Evolutionary conservation across 1,140 invertebrate genomes (phyloP).

Genomic region (Coelopa frigida): DNA sequence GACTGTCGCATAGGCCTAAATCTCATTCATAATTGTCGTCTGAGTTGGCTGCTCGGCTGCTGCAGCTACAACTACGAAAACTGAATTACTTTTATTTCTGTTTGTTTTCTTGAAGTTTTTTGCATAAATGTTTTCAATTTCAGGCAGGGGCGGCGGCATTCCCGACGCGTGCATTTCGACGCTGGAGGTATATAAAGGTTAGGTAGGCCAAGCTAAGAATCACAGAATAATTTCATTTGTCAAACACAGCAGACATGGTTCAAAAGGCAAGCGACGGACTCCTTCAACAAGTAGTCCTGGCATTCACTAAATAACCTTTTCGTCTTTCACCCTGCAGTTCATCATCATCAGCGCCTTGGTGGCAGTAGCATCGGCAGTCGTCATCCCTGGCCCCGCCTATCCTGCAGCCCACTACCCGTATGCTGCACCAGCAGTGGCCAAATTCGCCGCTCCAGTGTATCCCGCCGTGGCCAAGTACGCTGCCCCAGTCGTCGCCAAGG

Average conservation of each 20-base stretch:
- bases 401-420: constrained; percentile 14
- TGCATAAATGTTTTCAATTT: constrained; percentile 39
- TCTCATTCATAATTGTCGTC: no score
- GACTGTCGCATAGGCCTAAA: no score
- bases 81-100: constrained; percentile 41
- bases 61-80: constrained; percentile 22
- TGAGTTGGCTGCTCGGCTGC: no score
- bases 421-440: constrained; percentile 8
- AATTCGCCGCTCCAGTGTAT: not conserved
- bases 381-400: constrained; percentile 30
- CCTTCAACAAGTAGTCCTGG: no score
- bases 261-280: constrained; percentile 27
- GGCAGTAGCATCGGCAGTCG: constrained; percentile 31
- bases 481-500: constrained; percentile 43
- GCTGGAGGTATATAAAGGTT: constrained; percentile 39
- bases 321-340: constrained; percentile 15
- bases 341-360: constrained; percentile 31
- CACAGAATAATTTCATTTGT: constrained; percentile 43
- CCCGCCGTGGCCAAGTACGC: constrained; percentile 40
- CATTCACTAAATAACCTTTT: no score
- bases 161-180: not conserved
- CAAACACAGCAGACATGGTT: constrained; percentile 35
- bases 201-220: constrained; percentile 34
- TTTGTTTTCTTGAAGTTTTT: constrained; percentile 20
- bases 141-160: constrained; percentile 17